phyloP scores from a whole-genome alignment of 2,113 vertebrate species.

The Sphyrna mokarran region DNA sequence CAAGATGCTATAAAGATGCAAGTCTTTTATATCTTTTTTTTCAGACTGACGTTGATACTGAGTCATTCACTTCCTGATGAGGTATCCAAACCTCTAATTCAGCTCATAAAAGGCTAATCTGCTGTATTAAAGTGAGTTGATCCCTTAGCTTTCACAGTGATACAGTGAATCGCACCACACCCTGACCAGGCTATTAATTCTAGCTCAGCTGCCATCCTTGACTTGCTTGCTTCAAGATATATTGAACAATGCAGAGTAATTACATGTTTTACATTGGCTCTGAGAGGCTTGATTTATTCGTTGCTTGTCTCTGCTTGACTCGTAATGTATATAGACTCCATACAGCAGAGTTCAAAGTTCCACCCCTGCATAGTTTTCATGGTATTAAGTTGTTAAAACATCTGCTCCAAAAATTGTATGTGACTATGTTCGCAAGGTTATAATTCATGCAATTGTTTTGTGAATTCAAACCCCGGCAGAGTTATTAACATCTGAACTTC shows the following conservation, averaged over 20 bases:
- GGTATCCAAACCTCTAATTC: not conserved
- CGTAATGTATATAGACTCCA: not conserved
- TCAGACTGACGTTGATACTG: not conserved
- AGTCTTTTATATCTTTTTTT: not conserved
- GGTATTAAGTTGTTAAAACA: not conserved
- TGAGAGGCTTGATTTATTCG: not conserved
- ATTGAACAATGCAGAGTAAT: not conserved
- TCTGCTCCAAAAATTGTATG: not conserved
- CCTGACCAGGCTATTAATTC: not conserved
- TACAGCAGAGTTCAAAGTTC: not conserved
- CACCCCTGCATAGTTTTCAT: not conserved
- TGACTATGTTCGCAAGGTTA: not conserved
- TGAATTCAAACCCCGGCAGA: not conserved
- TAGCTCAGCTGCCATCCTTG: not conserved
- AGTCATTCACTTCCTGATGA: not conserved
- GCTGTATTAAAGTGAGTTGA: not conserved
- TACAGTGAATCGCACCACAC: not conserved
- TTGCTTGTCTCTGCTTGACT: not conserved
- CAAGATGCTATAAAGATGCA: not conserved
- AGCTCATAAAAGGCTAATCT: not conserved
- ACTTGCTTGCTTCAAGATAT: not conserved
- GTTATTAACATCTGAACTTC: not conserved
- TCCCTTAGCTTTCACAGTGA: not conserved
- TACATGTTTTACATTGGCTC: not conserved
- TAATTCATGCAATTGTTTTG: not conserved